A percentile compares a stretch with the other conserved stretches of the same genome.
Conservation (phyloP, 2,113 vertebrate genomes). For the Tinamus guttatus region DNA sequence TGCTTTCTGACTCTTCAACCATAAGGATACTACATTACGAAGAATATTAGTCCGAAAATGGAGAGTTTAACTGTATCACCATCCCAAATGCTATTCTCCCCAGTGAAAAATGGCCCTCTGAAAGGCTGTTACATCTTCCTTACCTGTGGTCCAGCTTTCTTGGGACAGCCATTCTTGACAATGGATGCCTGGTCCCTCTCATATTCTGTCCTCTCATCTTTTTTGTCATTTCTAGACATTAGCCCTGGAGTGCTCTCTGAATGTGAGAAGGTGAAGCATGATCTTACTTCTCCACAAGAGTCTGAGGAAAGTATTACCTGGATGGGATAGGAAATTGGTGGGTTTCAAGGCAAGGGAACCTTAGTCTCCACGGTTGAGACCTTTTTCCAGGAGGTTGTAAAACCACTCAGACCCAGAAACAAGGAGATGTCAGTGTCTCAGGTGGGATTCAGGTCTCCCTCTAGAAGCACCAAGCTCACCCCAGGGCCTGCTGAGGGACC, state of each 20-base stretch:
- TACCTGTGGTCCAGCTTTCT: background rate
- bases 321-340: background rate
- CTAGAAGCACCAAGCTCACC: background rate
- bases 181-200: background rate
- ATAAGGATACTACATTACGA: background rate
- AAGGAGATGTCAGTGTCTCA: background rate
- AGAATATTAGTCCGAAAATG: conserved; percentile 17
- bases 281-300: background rate
- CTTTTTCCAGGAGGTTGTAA: background rate
- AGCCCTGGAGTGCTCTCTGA: background rate
- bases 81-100: background rate
- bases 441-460: background rate
- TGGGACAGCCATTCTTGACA: background rate
- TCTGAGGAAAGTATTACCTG: background rate
- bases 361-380: background rate
- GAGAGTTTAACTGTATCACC: background rate
- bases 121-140: background rate
- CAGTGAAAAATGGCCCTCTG: conserved; percentile 42
- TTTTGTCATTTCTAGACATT: conserved; percentile 3
- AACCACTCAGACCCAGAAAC: background rate
- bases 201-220: background rate
- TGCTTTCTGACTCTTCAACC: background rate
- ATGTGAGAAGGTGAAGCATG: background rate
- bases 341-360: background rate
- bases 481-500: background rate